Percentiles rank a stretch among this genome's conserved stretches.
These are phyloP conservation scores for Folsomia candida DNA, from an alignment of 2,888 invertebrate genomes.

Conservation along the genomic window DNA sequence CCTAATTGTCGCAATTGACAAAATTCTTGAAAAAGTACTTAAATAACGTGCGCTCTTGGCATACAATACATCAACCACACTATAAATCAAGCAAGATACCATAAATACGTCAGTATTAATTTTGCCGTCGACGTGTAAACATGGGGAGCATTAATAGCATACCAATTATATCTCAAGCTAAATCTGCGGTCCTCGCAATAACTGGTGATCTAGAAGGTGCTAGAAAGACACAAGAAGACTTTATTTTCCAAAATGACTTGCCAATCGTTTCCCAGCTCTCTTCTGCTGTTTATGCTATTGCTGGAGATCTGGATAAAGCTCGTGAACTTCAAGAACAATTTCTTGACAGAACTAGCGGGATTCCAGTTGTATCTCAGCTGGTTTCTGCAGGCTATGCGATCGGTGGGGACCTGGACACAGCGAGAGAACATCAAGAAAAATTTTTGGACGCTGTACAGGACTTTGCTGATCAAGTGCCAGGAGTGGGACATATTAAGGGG, in stretches of 20 bases:
- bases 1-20: too few species aligned
- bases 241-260: conserved; percentile 39
- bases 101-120: neutral
- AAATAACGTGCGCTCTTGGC: too few species aligned
- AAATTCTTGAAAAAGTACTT: too few species aligned
- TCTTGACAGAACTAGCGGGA: conserved; percentile 41
- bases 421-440: conserved; percentile 34
- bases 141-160: conserved; percentile 42
- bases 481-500: conserved; percentile 48
- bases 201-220: conserved; percentile 38
- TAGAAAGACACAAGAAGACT: conserved; percentile 33
- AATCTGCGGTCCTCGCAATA: conserved; percentile 32
- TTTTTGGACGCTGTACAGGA: conserved; percentile 39
- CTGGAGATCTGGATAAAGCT: conserved; percentile 31
- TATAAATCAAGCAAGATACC: too few species aligned
- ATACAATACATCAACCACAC: too few species aligned
- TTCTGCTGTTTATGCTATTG: conserved; percentile 34
- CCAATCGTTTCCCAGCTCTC: conserved; percentile 42
- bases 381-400: conserved; percentile 36
- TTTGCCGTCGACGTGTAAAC: too few species aligned
- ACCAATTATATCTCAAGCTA: conserved; percentile 38
- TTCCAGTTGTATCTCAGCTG: conserved; percentile 41
- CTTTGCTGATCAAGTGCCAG: conserved; percentile 45
- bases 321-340: conserved; percentile 38
- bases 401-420: conserved; percentile 30